Evolutionary conservation across 2,888 invertebrate species (phyloP).

Genomic region (Desoria tigrina): DNA sequence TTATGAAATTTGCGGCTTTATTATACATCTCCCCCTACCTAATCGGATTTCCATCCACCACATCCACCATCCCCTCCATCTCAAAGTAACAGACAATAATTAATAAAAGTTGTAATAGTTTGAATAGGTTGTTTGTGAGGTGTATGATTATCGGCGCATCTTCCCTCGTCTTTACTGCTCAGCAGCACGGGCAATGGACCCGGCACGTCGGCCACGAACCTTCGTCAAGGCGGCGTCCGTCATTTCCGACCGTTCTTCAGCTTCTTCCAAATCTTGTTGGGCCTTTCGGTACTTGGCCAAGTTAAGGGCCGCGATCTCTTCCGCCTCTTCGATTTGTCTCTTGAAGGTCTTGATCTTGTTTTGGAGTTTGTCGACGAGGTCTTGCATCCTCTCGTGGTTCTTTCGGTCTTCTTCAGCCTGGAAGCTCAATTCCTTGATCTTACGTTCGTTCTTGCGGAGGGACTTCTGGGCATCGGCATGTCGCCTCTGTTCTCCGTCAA

Average conservation of each 20-base stretch:
- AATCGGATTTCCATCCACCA: too few species aligned
- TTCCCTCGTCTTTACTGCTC: too few species aligned
- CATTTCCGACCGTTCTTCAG: conserved; percentile 68
- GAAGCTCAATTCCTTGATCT: conserved; percentile 97
- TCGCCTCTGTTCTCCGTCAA: conserved; percentile 97
- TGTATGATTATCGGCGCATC: too few species aligned
- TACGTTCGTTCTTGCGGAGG: conserved; percentile 93
- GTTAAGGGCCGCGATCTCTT: conserved; percentile 96
- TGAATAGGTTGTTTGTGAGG: too few species aligned
- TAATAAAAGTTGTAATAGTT: too few species aligned
- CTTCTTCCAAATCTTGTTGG: conserved; percentile 93
- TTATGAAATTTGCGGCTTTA: too few species aligned
- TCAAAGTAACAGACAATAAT: too few species aligned
- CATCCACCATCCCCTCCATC: too few species aligned
- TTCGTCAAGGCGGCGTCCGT: conserved; percentile 5
- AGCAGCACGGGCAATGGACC: conserved; percentile 10
- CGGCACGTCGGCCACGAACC: conserved; percentile 16
- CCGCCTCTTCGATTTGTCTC: conserved; percentile 98
- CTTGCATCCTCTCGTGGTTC: conserved; percentile 99
- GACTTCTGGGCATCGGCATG: conserved; percentile 98
- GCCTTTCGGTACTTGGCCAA: conserved; percentile 98
- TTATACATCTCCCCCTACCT: too few species aligned
- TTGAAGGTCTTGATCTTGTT: conserved; percentile 99
- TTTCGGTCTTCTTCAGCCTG: conserved; percentile 95
- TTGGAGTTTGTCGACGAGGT: conserved; percentile 98